Percentiles rank a stretch among this genome's conserved stretches.
phyloP scores from a whole-genome alignment of 1,140 invertebrate species.

The Achroia grisella region DNA sequence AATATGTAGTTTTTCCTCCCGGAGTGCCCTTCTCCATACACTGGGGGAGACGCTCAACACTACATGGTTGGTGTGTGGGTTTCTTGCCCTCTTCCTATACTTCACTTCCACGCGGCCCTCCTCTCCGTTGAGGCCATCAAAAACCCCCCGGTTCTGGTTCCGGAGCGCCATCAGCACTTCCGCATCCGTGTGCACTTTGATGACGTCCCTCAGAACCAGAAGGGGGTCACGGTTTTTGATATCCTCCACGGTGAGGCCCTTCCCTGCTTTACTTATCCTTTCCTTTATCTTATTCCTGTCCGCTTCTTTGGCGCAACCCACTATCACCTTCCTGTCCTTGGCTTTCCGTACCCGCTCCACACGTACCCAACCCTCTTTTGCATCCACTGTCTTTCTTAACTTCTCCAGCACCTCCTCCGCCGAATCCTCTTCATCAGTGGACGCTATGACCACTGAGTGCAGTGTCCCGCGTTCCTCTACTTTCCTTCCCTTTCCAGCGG shows the following conservation, averaged over 20 bases:
- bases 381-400: no score
- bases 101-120: constrained; percentile 5
- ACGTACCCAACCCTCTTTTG: no score
- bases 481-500: no score
- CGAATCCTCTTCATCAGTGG: no score
- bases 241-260: no score
- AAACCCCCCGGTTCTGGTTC: constrained; percentile 9
- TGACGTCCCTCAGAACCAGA: constrained; percentile 10
- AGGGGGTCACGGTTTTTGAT: no score
- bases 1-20: not conserved
- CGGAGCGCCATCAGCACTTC: constrained; percentile 9
- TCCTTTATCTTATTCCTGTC: constrained; percentile 10
- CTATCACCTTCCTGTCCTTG: constrained; percentile 15
- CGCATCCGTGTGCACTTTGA: no score
- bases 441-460: no score
- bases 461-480: no score
- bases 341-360: no score
- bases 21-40: constrained; percentile 5
- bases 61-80: constrained; percentile 7
- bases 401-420: no score
- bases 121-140: constrained; percentile 1
- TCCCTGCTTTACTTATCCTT: constrained; percentile 1
- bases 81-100: constrained; percentile 11
- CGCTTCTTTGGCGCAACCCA: constrained; percentile 10
- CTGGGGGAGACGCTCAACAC: constrained; percentile 5